Evolutionary conservation across 2,888 invertebrate species (phyloP).

Genomic region (Allacma fusca): DNA sequence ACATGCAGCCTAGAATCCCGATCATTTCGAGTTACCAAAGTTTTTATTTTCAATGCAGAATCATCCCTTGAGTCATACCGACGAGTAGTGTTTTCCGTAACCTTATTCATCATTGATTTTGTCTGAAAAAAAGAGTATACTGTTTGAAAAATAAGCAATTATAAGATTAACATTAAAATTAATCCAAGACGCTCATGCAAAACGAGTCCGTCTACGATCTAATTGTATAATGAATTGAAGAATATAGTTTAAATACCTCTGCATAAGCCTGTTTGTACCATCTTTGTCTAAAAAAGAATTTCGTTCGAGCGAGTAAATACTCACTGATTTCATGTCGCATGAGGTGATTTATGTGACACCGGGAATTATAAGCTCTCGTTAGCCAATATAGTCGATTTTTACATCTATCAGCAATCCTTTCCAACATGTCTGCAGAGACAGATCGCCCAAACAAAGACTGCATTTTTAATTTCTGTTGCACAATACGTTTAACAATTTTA

Average conservation of each 20-base stretch:
- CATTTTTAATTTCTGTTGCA: conserved; percentile 33
- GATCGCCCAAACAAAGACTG: conserved; percentile 1
- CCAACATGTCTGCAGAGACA: neutral
- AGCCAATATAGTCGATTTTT: conserved; percentile 22
- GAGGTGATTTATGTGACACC: conserved; percentile 26
- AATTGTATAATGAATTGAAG: neutral
- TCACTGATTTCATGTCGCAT: conserved; percentile 29
- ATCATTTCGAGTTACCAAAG: conserved; percentile 22
- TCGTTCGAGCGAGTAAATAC: conserved; percentile 13
- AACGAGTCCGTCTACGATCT: neutral
- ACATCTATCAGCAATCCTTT: neutral
- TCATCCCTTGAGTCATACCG: conserved; percentile 37
- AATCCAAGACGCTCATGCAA: too few relatives aligned
- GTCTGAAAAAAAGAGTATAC: conserved; percentile 14
- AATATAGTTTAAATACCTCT: conserved; percentile 17
- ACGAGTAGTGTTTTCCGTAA: conserved; percentile 26
- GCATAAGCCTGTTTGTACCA: conserved; percentile 29
- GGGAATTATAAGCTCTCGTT: conserved; percentile 24
- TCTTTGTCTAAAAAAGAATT: conserved; percentile 30
- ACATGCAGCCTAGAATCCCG: conserved; percentile 36
- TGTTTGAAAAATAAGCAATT: neutral
- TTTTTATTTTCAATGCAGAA: conserved; percentile 38
- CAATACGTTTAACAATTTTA: conserved; percentile 32
- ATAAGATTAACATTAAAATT: too few relatives aligned
- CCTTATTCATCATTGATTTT: conserved; percentile 32